These are phyloP conservation scores for Drosophila leonis DNA, from an alignment of 2,888 invertebrate species.

Conservation along the genomic window DNA sequence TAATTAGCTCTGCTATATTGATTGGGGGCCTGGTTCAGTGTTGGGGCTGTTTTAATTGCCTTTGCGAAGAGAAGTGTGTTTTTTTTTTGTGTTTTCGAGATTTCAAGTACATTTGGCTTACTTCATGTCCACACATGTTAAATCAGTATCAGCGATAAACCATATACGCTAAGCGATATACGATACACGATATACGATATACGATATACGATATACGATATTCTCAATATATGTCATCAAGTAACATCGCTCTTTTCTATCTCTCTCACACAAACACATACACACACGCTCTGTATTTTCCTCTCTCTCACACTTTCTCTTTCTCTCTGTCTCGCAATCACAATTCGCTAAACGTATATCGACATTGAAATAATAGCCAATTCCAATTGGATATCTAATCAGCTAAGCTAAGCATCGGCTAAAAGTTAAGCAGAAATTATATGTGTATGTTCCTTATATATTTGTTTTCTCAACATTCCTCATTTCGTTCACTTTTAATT, in stretches of 20 bases:
- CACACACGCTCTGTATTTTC: neutral
- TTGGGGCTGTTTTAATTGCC: conserved; percentile 24
- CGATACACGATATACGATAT: conserved; percentile 9
- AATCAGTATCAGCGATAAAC: conserved; percentile 31
- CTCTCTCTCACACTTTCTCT: neutral
- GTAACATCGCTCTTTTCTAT: conserved; percentile 32
- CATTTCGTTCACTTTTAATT: conserved; percentile 19
- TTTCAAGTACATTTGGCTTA: conserved; percentile 42
- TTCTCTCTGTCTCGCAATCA: conserved; percentile 9
- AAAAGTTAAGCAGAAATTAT: conserved; percentile 14
- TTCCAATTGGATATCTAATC: neutral
- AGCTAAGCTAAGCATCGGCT: conserved; percentile 12
- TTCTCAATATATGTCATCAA: conserved; percentile 26
- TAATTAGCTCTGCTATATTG: conserved; percentile 2
- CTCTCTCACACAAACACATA: neutral
- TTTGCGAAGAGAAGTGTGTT: conserved; percentile 16
- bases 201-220: conserved; percentile 5
- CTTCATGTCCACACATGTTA: conserved; percentile 37
- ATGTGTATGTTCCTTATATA: conserved; percentile 14
- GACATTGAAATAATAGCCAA: neutral
- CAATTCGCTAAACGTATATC: conserved; percentile 12
- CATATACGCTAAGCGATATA: conserved; percentile 1
- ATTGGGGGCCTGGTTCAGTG: conserved; percentile 29
- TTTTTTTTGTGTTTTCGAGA: conserved; percentile 7
- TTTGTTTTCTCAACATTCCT: conserved; percentile 28